Base-by-base conservation (phyloP, 2,888 invertebrate species). In the Pediacus dermestoides region DNA sequence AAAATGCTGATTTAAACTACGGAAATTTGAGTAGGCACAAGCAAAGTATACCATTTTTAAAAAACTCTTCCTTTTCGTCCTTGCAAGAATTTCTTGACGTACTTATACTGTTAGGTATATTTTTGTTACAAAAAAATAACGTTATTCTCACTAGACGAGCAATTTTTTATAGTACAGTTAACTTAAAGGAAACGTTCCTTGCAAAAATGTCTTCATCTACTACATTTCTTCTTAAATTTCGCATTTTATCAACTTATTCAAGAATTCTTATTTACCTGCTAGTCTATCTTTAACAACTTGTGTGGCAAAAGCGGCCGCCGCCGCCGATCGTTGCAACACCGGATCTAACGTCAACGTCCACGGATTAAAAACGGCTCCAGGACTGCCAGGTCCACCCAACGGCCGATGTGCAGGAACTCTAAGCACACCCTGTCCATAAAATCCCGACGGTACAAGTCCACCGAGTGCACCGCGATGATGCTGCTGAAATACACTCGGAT, bases 201-300 rank as follows among this genome's bases (percentile, higher is more conserved):
- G n/a, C n/a, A n/a, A n/a, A n/a, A n/a, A n/a, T n/a, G n/a, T n/a
- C n/a, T n/a, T n/a, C n/a, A n/a, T n/a, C n/a, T n/a, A n/a, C n/a
- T n/a, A n/a, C n/a, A n/a, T n/a, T n/a, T n/a, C n/a, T n/a, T n/a
- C n/a, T n/a, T n/a, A n/a, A n/a, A n/a, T n/a, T n/a, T n/a, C n/a
- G n/a, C n/a, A n/a, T n/a, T n/a, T n/a, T n/a, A n/a, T n/a, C n/a
- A n/a, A n/a, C n/a, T n/a, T n/a, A n/a, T n/a, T n/a, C 36, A 26
- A 12, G 34, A 27, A 36, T 31, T n/a, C n/a, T n/a, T n/a, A 51
- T 80, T 78, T 70, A 88, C 88, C 87, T 71, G 86, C 85, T 57
- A 88, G 70, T 70, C 88, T 75, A 67, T 88, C 87, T 70, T 88
- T 88, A 57, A 87, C 85, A 61, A 87, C 84, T 70, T 86, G 86